Conservation (phyloP, 1,140 invertebrate genomes). For the Mizuhopecten yessoensis region DNA sequence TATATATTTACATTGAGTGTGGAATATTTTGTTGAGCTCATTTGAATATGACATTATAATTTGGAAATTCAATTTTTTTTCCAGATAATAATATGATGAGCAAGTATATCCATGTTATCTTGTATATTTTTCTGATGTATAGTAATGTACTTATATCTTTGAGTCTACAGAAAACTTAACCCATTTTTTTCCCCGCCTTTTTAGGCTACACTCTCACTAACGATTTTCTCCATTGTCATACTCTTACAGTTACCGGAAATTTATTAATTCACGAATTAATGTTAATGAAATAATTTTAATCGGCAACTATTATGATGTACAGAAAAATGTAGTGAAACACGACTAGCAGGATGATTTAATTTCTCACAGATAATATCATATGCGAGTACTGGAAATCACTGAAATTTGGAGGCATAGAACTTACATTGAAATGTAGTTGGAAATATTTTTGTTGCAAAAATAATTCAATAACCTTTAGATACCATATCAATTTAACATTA, state of each 20-base stretch:
- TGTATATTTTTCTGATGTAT: constrained; percentile 23
- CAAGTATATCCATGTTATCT: constrained; percentile 25
- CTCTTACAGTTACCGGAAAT: neutral
- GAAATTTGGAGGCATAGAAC: neutral
- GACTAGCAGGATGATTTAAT: neutral
- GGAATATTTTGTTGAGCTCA: too few relatives aligned
- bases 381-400: neutral
- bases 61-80: neutral
- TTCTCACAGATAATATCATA: neutral
- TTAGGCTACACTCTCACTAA: constrained; percentile 19
- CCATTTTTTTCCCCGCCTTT: neutral
- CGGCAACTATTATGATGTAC: neutral
- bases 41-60: too few relatives aligned
- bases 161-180: constrained; percentile 32
- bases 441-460: neutral
- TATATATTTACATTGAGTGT: too few relatives aligned
- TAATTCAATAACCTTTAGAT: neutral
- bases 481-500: neutral
- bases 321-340: neutral
- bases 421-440: neutral
- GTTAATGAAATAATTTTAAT: neutral
- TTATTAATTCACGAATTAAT: constrained; percentile 20
- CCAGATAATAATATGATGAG: constrained; percentile 28
- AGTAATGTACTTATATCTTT: constrained; percentile 32
- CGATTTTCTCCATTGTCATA: constrained; percentile 17